These are phyloP conservation scores for Sternotherus odoratus DNA, from an alignment of 2,797 vertebrate species.

Conservation along the genomic window DNA sequence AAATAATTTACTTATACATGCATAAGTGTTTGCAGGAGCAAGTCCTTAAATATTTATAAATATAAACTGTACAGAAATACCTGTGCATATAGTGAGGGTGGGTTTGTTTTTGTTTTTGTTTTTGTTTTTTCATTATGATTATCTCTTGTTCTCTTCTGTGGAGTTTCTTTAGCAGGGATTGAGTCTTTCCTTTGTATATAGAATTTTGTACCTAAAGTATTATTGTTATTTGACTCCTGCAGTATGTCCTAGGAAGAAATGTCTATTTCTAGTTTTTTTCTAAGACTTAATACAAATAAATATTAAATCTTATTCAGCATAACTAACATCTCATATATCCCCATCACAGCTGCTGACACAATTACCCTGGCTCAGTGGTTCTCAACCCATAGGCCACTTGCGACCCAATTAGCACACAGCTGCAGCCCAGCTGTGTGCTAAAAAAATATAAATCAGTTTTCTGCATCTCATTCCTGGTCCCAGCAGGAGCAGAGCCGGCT, in stretches of 20 bases:
- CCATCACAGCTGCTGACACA: not conserved
- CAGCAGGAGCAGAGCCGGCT: not conserved
- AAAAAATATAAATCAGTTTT: not conserved
- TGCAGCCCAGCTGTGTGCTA: not conserved
- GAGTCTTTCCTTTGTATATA: not conserved
- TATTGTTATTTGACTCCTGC: not conserved
- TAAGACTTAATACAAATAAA: not conserved
- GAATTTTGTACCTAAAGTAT: not conserved
- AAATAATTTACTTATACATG: not conserved
- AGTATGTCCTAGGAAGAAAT: not conserved
- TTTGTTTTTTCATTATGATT: not conserved
- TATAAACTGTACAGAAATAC: not conserved
- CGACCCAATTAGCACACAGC: not conserved
- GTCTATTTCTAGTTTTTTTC: not conserved
- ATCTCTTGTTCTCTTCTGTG: not conserved
- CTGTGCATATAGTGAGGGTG: not conserved
- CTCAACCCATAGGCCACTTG: not conserved
- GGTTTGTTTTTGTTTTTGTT: not conserved
- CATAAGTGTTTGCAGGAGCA: not conserved
- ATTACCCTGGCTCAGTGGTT: not conserved
- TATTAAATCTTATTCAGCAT: not conserved
- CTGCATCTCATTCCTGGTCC: not conserved
- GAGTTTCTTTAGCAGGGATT: not conserved
- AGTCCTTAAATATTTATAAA: not conserved
- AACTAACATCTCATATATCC: not conserved